A percentile compares a stretch with the other conserved stretches of the same genome.
phyloP scores from a whole-genome alignment of 1,140 invertebrate species.

The Phenacoccus solenopsis region DNA sequence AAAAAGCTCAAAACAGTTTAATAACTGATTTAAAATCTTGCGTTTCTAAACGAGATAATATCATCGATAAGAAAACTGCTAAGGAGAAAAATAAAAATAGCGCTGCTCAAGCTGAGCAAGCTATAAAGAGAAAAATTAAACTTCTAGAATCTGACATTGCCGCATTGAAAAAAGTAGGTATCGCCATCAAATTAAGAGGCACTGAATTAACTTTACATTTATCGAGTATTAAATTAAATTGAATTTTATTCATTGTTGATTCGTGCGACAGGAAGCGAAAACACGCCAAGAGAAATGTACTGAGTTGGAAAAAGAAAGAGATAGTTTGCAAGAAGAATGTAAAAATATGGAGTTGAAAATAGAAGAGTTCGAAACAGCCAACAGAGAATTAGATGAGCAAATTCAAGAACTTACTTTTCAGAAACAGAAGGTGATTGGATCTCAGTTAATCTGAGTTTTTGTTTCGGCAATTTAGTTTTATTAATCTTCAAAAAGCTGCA shows the following conservation, averaged over 20 bases:
- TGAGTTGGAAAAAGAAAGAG: not conserved
- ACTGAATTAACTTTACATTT: too few species aligned
- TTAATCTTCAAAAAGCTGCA: too few species aligned
- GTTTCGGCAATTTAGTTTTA: too few species aligned
- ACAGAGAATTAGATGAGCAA: not conserved
- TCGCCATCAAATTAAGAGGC: too few species aligned
- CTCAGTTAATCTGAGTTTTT: not conserved
- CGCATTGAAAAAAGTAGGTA: not conserved
- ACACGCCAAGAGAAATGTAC: not conserved
- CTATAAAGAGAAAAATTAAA: not conserved
- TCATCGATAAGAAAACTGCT: conserved; percentile 43
- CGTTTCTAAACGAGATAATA: conserved; percentile 52
- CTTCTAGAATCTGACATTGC: not conserved
- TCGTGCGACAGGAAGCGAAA: not conserved
- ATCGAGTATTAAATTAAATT: too few species aligned
- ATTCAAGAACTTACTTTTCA: not conserved
- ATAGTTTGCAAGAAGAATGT: not conserved
- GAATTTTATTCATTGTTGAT: not conserved
- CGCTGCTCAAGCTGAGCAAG: not conserved
- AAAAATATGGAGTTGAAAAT: not conserved
- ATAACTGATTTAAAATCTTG: conserved; percentile 61
- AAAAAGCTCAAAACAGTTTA: conserved; percentile 57
- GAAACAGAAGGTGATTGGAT: not conserved
- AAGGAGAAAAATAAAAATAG: conserved; percentile 32
- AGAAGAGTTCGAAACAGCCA: not conserved